Evolutionary conservation across 92 coral and sea anemone species (phyloP).

Genomic region (Phenganax stokvisi): DNA sequence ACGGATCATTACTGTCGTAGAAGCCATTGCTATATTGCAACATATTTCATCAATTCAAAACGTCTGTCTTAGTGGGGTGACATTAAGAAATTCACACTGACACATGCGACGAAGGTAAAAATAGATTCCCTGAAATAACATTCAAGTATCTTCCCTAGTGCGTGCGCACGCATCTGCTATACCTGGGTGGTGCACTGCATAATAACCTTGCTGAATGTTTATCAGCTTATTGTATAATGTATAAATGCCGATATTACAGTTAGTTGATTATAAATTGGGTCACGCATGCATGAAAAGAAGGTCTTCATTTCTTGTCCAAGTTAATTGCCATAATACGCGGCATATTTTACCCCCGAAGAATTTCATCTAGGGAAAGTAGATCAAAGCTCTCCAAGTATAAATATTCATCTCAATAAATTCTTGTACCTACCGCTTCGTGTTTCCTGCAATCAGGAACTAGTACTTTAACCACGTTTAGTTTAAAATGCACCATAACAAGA

Average conservation of each 20-base stretch:
- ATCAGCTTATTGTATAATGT: too few relatives aligned
- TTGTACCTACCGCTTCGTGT: slow-evolving; percentile 11
- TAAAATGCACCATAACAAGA: not conserved
- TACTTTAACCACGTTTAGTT: not conserved
- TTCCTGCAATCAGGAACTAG: not conserved
- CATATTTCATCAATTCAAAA: not conserved
- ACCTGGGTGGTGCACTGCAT: too few relatives aligned
- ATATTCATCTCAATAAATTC: too few relatives aligned
- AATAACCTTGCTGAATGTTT: too few relatives aligned
- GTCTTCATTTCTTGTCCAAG: not conserved
- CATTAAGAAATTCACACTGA: slow-evolving; percentile 3
- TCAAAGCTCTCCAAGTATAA: too few relatives aligned
- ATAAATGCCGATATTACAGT: too few relatives aligned
- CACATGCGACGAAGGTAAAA: not conserved
- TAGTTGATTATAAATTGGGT: not conserved
- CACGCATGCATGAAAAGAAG: not conserved
- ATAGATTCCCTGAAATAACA: slow-evolving; percentile 15
- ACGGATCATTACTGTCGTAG: too few relatives aligned
- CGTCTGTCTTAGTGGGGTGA: slow-evolving; percentile 11
- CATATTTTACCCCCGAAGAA: too few relatives aligned
- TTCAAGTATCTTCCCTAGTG: not conserved
- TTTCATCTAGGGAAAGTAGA: too few relatives aligned
- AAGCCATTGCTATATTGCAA: not conserved
- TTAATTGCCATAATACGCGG: too few relatives aligned
- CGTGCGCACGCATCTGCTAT: slow-evolving; percentile 4